Conservation (phyloP, 2,797 vertebrate species). For the Poeciliopsis infans region DNA sequence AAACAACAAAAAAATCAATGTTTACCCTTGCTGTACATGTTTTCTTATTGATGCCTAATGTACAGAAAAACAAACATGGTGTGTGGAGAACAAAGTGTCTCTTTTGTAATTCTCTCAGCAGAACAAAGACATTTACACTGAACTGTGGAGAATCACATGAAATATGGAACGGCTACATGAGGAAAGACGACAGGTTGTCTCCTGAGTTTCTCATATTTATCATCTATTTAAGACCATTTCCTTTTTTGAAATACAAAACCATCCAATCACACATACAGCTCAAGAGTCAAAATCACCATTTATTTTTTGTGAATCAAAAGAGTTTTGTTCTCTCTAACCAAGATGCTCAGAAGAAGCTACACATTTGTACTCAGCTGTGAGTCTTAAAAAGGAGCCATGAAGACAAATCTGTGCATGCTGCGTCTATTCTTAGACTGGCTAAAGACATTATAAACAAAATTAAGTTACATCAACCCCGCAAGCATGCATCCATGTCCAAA, state of each 20-base stretch:
- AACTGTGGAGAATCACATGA: conserved; percentile 53
- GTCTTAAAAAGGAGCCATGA: conserved; percentile 51
- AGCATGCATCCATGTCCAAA: conserved; percentile 71
- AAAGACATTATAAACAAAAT: conserved; percentile 78
- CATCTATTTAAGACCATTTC: conserved; percentile 43
- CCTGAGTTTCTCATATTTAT: conserved; percentile 53
- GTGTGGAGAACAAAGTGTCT: conserved; percentile 36
- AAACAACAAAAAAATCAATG: conserved; percentile 14
- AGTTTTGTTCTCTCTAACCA: conserved; percentile 13
- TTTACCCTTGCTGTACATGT: background rate
- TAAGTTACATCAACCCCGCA: conserved; percentile 68
- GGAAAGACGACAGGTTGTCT: conserved; percentile 46
- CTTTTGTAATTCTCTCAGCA: conserved; percentile 37
- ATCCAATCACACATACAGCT: background rate
- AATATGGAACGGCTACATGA: conserved; percentile 59
- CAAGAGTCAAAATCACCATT: conserved; percentile 2
- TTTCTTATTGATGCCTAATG: conserved; percentile 17
- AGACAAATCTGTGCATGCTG: conserved; percentile 56
- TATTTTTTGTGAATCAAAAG: conserved; percentile 13
- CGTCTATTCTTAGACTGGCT: conserved; percentile 73
- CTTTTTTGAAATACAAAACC: conserved; percentile 8
- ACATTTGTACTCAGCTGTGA: conserved; percentile 58
- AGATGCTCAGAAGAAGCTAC: conserved; percentile 14
- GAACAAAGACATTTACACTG: conserved; percentile 47
- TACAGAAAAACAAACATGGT: conserved; percentile 50